Base-by-base conservation (phyloP, 2,888 invertebrate species). In the Pantelozetes paolii region DNA sequence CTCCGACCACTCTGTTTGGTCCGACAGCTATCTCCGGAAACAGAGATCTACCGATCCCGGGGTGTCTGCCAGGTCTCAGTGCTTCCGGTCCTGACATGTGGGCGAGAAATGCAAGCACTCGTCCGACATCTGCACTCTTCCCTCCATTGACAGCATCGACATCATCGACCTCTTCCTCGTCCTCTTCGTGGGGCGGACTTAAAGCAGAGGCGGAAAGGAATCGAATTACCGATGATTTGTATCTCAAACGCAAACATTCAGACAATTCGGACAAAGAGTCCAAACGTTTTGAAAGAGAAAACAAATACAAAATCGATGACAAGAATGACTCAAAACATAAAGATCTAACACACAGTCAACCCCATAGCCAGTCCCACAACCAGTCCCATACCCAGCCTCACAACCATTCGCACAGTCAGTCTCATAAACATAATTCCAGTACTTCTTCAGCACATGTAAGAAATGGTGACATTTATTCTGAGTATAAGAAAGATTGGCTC, bases 141-240 rank as follows among this genome's bases (percentile, higher is more conserved):
- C 48, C 50, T 40, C 28, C 74, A 30, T 32, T 48, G 11, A 45
- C 54, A 30, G 30, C 74, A 73, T 42, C 73, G 20, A 74, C 74
- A 36, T 77, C 77, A 57, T 75, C 77, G 23, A 71, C 76, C 1
- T 74, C 76, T 5, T 28, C 77, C 13, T 64, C 71, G 20, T 73
- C 40, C 13, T 70, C 76, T 15, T 67, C 75, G 0, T 77, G 78
- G 77, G 77, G 77, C 26, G 77, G 77, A 9, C 73, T 77, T 62
- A 77, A 77, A 69, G 77, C 77, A 8, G 77, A 77, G 67, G 77
- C 77, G 1, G 77, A 77, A 71, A 71, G 76, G 1, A 84, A 87
- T 78, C 84, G 89, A 75, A 86, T 88, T 82, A 78, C 78, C 50
- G 80, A 81, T 73, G 50, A 50, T 6, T 50, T 50, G 76, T 78